A percentile compares a stretch with the other conserved stretches of the same genome.
Conservation (phyloP, 2,888 invertebrate genomes). For the Lasiommata megera region DNA sequence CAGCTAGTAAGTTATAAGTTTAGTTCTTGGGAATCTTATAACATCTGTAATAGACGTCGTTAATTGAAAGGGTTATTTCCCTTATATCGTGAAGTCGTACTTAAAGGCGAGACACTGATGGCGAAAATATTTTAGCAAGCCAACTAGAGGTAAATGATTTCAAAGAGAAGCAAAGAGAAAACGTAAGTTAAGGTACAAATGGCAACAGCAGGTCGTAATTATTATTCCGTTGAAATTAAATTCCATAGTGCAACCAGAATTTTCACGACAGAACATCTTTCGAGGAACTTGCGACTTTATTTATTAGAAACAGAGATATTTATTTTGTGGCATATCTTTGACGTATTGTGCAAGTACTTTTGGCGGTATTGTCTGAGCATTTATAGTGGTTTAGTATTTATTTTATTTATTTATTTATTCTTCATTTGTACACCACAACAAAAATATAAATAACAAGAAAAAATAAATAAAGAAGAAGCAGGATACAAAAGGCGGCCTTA, state of each 20-base stretch:
- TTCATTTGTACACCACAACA: no score
- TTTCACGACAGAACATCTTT: neutral
- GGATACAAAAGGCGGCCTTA: no score
- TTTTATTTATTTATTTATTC: no score
- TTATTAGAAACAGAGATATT: neutral
- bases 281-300: neutral
- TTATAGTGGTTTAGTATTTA: no score
- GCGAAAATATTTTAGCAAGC: neutral
- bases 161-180: neutral
- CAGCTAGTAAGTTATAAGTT: no score
- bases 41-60: no score
- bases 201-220: neutral
- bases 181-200: neutral
- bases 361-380: neutral
- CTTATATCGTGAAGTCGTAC: no score
- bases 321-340: neutral
- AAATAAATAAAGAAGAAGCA: no score
- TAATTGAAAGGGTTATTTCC: no score
- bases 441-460: no score
- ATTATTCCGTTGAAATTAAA: neutral
- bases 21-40: no score
- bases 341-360: neutral
- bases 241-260: slow-evolving; percentile 1
- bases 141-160: neutral
- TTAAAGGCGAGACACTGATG: no score